phyloP scores from a whole-genome alignment of 2,797 vertebrate species.

The Phaenicophaeus curvirostris region DNA sequence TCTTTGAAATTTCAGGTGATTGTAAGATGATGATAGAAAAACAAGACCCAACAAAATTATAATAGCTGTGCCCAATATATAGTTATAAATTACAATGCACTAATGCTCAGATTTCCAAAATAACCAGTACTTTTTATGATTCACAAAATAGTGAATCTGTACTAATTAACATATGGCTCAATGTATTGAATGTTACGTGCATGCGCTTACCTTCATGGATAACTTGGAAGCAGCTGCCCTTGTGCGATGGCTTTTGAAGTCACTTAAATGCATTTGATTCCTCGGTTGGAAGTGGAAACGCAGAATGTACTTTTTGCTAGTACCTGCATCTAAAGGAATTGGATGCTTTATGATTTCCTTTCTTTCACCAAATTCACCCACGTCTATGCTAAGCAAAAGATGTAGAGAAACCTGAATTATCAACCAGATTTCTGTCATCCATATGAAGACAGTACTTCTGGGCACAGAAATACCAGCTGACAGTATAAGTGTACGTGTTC shows the following conservation, averaged over 20 bases:
- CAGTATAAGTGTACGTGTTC: rapidly evolving
- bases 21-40: background rate
- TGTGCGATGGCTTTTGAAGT: rapidly evolving
- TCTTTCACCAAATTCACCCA: background rate
- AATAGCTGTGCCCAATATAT: background rate
- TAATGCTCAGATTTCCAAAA: background rate
- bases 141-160: background rate
- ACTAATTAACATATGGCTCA: background rate
- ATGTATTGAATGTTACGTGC: background rate
- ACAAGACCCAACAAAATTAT: background rate
- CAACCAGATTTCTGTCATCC: rapidly evolving
- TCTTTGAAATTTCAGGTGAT: background rate
- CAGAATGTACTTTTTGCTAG: background rate
- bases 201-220: background rate
- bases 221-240: background rate
- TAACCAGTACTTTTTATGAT: background rate
- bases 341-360: background rate
- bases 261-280: background rate
- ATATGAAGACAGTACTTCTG: background rate
- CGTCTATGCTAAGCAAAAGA: background rate
- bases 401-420: background rate
- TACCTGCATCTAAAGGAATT: background rate
- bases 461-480: background rate
- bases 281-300: background rate
- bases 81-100: background rate